Conservation (phyloP, 1,140 invertebrate genomes). For the Magallana ariakensis region DNA sequence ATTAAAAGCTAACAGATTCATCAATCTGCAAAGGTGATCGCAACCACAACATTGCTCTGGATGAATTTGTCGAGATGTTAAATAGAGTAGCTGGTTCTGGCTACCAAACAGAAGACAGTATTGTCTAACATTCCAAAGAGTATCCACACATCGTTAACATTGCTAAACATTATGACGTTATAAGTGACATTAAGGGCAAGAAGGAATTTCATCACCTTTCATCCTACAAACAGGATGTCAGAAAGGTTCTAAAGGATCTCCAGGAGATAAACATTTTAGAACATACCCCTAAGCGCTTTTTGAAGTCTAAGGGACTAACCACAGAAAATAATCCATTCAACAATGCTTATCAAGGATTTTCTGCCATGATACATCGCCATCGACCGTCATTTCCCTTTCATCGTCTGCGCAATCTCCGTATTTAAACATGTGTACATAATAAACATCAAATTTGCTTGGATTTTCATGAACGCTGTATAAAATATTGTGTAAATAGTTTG, state of each 20-base stretch:
- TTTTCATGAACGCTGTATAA: not conserved
- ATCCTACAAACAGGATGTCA: too few relatives aligned
- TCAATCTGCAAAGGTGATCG: conserved; percentile 35
- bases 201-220: conserved; percentile 57
- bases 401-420: conserved; percentile 8
- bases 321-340: not conserved
- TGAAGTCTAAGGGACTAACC: not conserved
- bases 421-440: too few relatives aligned
- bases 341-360: not conserved
- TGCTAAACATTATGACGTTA: conserved; percentile 33
- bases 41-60: conserved; percentile 43
- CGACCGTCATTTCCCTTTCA: not conserved
- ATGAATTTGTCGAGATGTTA: conserved; percentile 44
- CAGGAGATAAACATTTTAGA: not conserved
- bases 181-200: not conserved
- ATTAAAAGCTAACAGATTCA: conserved; percentile 44
- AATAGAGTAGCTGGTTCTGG: conserved; percentile 9
- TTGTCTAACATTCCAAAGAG: conserved; percentile 23
- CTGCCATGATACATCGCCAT: conserved; percentile 24
- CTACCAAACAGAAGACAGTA: conserved; percentile 43
- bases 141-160: conserved; percentile 17
- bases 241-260: conserved; percentile 32
- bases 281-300: not conserved
- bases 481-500: not conserved
- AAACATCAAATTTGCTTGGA: not conserved